These are phyloP conservation scores for Cheirogaleus medius DNA, from an alignment of 2,113 vertebrate species.

Conservation along the genomic window DNA sequence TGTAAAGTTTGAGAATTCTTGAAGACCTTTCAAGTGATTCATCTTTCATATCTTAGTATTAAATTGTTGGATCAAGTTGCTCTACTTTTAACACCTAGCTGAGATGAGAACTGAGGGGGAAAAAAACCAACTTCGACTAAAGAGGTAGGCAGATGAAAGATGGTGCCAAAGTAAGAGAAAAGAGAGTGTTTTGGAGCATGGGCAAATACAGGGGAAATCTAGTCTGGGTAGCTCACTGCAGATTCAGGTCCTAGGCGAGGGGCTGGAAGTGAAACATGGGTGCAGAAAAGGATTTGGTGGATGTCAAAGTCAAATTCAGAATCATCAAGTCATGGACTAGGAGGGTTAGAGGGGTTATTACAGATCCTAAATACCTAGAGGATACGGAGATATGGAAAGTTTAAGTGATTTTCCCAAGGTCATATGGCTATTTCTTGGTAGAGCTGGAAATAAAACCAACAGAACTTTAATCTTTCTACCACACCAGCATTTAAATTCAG, in stretches of 20 bases:
- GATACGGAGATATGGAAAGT: background rate
- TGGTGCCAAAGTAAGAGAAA: background rate
- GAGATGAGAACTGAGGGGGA: background rate
- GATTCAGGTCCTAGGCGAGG: background rate
- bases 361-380: background rate
- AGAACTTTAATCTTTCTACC: background rate
- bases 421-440: background rate
- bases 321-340: background rate
- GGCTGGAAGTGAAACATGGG: background rate
- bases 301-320: background rate
- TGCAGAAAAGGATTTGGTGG: background rate
- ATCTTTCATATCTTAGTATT: background rate
- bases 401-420: background rate
- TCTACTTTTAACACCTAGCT: conserved; percentile 17
- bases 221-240: background rate
- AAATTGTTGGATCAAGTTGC: background rate
- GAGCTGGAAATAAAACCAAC: conserved; percentile 32
- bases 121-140: background rate
- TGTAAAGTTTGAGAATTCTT: background rate
- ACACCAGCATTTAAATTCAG: background rate
- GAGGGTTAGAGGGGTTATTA: background rate
- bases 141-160: background rate
- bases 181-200: background rate
- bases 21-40: background rate
- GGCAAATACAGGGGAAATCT: background rate